A percentile compares a stretch with the other conserved stretches of the same genome.
Conservation (phyloP, 2,113 vertebrate species). For the Leucosticte australis region DNA sequence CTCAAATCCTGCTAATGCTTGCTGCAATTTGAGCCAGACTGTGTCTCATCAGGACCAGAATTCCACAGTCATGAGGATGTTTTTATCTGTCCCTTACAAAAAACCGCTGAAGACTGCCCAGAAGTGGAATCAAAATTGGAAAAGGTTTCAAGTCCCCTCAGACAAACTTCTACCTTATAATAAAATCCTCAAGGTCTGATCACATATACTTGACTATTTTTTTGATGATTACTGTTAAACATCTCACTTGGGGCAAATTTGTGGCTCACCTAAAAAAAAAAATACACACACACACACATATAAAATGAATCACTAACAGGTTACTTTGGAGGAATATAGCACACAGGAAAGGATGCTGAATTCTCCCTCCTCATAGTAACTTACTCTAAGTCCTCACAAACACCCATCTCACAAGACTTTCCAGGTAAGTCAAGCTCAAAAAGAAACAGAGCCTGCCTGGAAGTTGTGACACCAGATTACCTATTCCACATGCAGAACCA, state of each 20-base stretch:
- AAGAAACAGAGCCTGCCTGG: background rate
- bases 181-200: background rate
- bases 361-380: background rate
- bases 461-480: slow-evolving; percentile 19
- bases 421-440: background rate
- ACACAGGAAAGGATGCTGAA: background rate
- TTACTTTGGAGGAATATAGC: background rate
- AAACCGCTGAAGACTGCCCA: background rate
- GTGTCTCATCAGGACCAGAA: background rate
- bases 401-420: background rate
- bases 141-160: background rate
- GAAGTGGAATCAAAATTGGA: background rate
- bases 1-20: background rate
- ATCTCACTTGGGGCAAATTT: background rate
- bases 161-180: background rate
- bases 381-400: background rate
- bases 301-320: background rate
- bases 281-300: background rate
- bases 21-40: background rate
- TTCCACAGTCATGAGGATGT: background rate
- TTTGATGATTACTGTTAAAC: background rate
- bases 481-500: slow-evolving; percentile 20
- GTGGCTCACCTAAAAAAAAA: background rate
- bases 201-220: background rate
- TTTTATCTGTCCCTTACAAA: background rate